These are phyloP conservation scores for Crotalus tigris DNA, from an alignment of 2,113 vertebrate species.

Conservation along the genomic window DNA sequence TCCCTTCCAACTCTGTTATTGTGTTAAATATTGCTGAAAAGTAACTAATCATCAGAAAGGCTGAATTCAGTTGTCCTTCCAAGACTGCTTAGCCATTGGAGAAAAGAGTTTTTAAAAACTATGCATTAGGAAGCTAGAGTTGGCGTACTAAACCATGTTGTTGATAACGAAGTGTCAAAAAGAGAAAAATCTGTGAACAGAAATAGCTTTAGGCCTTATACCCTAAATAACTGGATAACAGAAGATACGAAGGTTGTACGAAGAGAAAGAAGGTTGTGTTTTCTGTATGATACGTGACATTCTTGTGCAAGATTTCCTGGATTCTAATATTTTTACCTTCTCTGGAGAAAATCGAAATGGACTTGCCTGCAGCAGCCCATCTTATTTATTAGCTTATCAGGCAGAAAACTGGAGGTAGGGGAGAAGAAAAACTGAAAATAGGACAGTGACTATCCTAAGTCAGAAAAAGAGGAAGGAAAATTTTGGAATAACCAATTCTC, in stretches of 20 bases:
- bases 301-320: conserved; percentile 14
- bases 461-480: neutral
- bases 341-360: conserved; percentile 16
- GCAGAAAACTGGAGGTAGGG: neutral
- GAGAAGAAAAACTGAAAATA: neutral
- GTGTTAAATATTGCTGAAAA: neutral
- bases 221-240: neutral
- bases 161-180: neutral
- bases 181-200: neutral
- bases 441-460: neutral
- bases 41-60: neutral
- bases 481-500: neutral
- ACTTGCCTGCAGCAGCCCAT: neutral
- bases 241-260: neutral
- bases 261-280: neutral
- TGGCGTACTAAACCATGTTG: neutral
- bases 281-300: neutral
- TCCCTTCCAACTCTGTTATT: neutral
- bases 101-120: neutral
- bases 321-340: conserved; percentile 7
- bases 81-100: neutral
- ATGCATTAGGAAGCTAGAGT: neutral
- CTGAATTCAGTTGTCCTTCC: neutral
- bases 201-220: conserved; percentile 20
- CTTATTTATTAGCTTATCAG: conserved; percentile 10